Conservation (phyloP, 2,888 invertebrate genomes). For the Leucophora obtusa region DNA sequence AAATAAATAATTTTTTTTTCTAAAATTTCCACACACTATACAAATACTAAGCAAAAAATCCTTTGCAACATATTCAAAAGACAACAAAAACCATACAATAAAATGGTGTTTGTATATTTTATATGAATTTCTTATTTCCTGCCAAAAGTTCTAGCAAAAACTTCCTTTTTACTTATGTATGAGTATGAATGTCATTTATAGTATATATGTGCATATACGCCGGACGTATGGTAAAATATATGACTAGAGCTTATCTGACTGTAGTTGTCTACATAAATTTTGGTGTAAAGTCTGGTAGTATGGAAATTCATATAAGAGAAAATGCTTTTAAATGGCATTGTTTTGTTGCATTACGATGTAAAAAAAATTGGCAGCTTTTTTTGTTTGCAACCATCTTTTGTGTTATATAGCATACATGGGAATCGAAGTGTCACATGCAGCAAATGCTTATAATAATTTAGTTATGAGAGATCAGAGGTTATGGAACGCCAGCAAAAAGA, state of each 20-base stretch:
- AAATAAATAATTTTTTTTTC: background rate
- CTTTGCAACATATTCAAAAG: slow-evolving; percentile 10
- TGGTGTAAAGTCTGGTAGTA: slow-evolving; percentile 43
- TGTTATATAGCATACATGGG: slow-evolving; percentile 54
- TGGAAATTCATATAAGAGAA: slow-evolving; percentile 26
- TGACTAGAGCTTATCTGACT: slow-evolving; percentile 44
- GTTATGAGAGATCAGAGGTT: slow-evolving; percentile 64
- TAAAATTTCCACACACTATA: too few species aligned
- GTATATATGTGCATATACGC: background rate
- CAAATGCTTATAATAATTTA: slow-evolving; percentile 63
- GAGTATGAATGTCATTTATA: slow-evolving; percentile 4
- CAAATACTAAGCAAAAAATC: too few species aligned
- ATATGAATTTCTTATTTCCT: slow-evolving; percentile 39
- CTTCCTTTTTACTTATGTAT: slow-evolving; percentile 8
- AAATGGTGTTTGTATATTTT: slow-evolving; percentile 37
- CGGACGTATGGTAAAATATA: slow-evolving; percentile 40
- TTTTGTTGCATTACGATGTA: slow-evolving; percentile 47
- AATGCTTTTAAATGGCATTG: slow-evolving; percentile 51
- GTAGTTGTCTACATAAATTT: slow-evolving; percentile 39
- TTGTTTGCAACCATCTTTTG: slow-evolving; percentile 21
- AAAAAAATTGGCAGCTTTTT: background rate
- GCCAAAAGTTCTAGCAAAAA: slow-evolving; percentile 25
- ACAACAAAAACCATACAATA: slow-evolving; percentile 21
- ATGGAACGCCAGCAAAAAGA: slow-evolving; percentile 29
- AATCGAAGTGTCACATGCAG: slow-evolving; percentile 64